Percentiles rank a stretch among this genome's conserved stretches.
Conservation (phyloP, 2,113 vertebrate genomes). For the Caretta caretta region DNA sequence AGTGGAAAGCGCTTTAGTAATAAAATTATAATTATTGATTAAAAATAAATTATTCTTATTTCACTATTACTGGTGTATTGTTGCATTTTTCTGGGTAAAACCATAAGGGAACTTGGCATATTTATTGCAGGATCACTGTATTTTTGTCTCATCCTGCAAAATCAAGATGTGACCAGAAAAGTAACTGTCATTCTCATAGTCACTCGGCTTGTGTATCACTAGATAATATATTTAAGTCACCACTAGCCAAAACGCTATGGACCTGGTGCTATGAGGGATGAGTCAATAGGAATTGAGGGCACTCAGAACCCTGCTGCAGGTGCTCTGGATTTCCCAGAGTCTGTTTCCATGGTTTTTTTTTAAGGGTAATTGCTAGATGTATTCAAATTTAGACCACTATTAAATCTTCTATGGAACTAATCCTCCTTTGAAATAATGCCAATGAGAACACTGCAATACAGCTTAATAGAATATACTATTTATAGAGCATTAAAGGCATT, state of each 20-base stretch:
- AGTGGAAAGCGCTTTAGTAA: not conserved
- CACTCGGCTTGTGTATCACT: not conserved
- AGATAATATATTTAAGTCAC: not conserved
- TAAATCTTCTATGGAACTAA: constrained; percentile 71
- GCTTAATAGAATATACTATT: constrained; percentile 55
- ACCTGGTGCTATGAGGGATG: not conserved
- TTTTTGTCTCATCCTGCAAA: constrained; percentile 7
- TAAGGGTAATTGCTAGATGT: constrained; percentile 32
- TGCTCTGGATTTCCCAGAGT: constrained; percentile 10
- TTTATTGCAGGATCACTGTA: not conserved
- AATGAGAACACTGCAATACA: constrained; percentile 48
- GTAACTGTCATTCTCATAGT: not conserved
- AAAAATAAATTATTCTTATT: constrained; percentile 37
- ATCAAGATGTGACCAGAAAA: not conserved
- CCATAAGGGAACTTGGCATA: not conserved
- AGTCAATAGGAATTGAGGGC: not conserved
- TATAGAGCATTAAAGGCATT: constrained; percentile 52
- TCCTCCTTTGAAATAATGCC: constrained; percentile 66
- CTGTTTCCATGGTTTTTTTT: constrained; percentile 4
- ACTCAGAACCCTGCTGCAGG: constrained; percentile 13
- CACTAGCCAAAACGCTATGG: not conserved
- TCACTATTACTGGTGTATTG: constrained; percentile 1
- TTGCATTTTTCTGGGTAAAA: constrained; percentile 28
- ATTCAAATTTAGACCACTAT: constrained; percentile 55
- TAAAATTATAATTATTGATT: constrained; percentile 25